Evolutionary conservation across 1,140 invertebrate genomes (phyloP), one percentile per base, ranked within the genome.

Genomic region (Forficula auricularia): DNA sequence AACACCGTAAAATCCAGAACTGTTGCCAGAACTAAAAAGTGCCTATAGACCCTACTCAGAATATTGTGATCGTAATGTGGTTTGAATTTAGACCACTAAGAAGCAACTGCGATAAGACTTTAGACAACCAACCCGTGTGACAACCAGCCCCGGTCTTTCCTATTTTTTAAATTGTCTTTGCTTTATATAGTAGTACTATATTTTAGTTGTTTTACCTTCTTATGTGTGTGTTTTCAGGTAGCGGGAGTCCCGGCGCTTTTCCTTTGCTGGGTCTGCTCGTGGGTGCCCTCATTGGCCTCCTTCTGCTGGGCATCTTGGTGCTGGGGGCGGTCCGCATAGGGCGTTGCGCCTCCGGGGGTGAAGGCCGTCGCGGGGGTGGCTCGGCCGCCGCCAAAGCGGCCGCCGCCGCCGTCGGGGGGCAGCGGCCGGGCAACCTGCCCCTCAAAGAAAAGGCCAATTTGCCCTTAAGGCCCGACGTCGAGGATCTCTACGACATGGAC

Each of bases 251-350:
- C 4, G 22, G 22, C 22, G 22, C 22, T 4, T 27, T 33, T 42
- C 30, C 16, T 15, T 36, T 35, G 22, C 22, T 27, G 10, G 22
- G 22, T 10, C 22, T 81, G 18, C 63, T 84, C 40, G 63, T 85
- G 13, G 79, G 77, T 16, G 70, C 80, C 32, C 66, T 84, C 46
- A 72, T 83, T 44, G 77, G 79, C 13, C 68, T 80, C 19, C 64
- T 82, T 18, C 63, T 82, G 9, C 61, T 80, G 36, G 68, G 80
- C 38, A 76, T 74, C 6, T 64, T 80, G 19, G 68, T 74, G 42
- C 65, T 82, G 46, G 72, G 74, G 8, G 77, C 76, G 7, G 56
- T 83, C 40, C 75, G 74, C 56, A 59, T 27, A 4, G 22, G 22
- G 10, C 22, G 22, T 27, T 27, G 22, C 22, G 22, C 22, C 4